A percentile compares a stretch with the other conserved stretches of the same genome.
Conservation (phyloP, 2,888 invertebrate species). For the Branchellion lobata region DNA sequence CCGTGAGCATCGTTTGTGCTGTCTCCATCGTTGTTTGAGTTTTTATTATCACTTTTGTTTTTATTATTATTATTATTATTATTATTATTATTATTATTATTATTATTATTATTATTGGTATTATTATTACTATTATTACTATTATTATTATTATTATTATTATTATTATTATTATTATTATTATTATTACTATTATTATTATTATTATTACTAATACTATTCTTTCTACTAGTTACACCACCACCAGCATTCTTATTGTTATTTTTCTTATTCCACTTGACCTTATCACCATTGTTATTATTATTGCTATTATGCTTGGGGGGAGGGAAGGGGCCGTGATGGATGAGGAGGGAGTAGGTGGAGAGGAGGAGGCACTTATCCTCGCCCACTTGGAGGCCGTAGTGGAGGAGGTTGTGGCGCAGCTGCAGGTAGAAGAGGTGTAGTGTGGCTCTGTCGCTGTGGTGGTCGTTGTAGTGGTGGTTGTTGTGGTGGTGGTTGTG, state of each 20-base stretch:
- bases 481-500: neutral
- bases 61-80: conserved; percentile 7
- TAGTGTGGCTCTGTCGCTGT: conserved; percentile 80
- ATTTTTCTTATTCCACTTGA: neutral
- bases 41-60: conserved; percentile 8
- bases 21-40: neutral
- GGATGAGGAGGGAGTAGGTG: conserved; percentile 86
- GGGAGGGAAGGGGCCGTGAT: conserved; percentile 72
- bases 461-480: neutral
- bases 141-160: neutral
- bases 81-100: neutral
- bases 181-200: neutral
- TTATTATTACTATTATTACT: neutral
- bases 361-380: conserved; percentile 73
- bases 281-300: neutral
- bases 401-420: conserved; percentile 75
- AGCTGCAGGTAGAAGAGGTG: conserved; percentile 93
- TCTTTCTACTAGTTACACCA: neutral
- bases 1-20: no score
- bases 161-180: neutral
- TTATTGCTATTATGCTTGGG: neutral
- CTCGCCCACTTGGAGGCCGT: conserved; percentile 63
- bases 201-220: neutral
- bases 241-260: neutral
- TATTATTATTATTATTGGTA: neutral